Evolutionary conservation across 1,140 invertebrate species (phyloP), one percentile per base, ranked within the genome.

Genomic region (Oscheius sp.): DNA sequence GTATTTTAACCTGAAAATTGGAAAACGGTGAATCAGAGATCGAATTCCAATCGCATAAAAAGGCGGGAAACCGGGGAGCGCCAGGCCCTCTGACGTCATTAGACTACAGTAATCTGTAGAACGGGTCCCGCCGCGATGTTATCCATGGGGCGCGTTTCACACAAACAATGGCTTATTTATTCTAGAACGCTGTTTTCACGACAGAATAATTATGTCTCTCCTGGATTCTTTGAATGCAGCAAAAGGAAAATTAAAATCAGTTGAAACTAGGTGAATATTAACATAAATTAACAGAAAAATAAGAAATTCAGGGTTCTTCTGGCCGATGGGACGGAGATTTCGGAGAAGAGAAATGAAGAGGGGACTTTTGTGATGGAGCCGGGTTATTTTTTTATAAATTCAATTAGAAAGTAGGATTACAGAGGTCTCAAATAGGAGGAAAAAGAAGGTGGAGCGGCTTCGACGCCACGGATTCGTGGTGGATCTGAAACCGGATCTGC

Each of bases 401-500:
- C 13, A 3, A 26, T n/a, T 10, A 3, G 35, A 28, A 7, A 26
- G 34, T 20, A 31, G 23, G 7, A 29, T 13, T 7, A 3, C 18
- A 65, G 46, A 34, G 23, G 32, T 66, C 1, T 73, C 70, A 1
- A 73, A 73, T 55, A 29, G 45, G 29, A 3, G 63, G 20, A 26
- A 20, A 23, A 73, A 73, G 29, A 73, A 73, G 36, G 59, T 80
- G 13, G 67, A 79, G 31, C 42, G 77, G 29, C 28, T 68, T 1
- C 45, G 68, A 23, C 34, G 71, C 28, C 63, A 87, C 75, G 91
- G 92, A 20, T 94, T 91, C 85, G 88, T 94, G 0, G 87, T 93
- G 0, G 93, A 94, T 79, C 88, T 88, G 0, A 91, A 91, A 85
- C 92, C 92, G 0, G 92, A 95, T 82, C 86, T 91, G 55, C 85